phyloP scores from a whole-genome alignment of 2,888 invertebrate genomes.

The Frankliniella fusca region DNA sequence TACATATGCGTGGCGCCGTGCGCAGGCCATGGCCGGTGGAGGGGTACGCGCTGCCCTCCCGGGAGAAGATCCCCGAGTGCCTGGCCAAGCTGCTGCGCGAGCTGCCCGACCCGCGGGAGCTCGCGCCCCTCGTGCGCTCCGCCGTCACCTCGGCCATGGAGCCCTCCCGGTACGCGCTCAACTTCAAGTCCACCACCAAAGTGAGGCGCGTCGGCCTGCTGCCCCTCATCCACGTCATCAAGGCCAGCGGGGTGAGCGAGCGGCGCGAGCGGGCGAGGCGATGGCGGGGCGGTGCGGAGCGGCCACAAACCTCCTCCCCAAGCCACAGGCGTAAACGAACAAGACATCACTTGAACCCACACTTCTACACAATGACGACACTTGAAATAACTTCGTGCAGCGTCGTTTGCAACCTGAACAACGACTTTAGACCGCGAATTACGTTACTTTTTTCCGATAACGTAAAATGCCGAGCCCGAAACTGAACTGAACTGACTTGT shows the following conservation, averaged over 20 bases:
- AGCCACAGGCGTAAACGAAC: no score
- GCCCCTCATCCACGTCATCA: not conserved
- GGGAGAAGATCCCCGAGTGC: not conserved
- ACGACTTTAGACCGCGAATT: no score
- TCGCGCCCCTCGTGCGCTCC: slow-evolving; percentile 15
- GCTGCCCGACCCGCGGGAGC: not conserved
- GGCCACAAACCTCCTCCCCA: not conserved
- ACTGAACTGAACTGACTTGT: no score
- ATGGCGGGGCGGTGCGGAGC: not conserved
- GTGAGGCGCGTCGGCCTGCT: not conserved
- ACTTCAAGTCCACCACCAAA: slow-evolving; percentile 10
- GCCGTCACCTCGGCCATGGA: not conserved
- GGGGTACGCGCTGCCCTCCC: not conserved
- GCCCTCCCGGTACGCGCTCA: not conserved
- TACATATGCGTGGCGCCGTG: not conserved
- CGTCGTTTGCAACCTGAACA: no score
- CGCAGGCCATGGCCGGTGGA: not conserved
- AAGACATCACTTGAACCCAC: no score
- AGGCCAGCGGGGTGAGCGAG: not conserved
- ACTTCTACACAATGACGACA: no score
- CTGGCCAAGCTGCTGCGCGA: slow-evolving; percentile 1
- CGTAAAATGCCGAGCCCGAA: no score
- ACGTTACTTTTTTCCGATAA: no score
- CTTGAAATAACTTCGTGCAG: no score
- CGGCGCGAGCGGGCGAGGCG: not conserved